phyloP scores from a whole-genome alignment of 2,888 invertebrate genomes.

The Eledone cirrhosa region DNA sequence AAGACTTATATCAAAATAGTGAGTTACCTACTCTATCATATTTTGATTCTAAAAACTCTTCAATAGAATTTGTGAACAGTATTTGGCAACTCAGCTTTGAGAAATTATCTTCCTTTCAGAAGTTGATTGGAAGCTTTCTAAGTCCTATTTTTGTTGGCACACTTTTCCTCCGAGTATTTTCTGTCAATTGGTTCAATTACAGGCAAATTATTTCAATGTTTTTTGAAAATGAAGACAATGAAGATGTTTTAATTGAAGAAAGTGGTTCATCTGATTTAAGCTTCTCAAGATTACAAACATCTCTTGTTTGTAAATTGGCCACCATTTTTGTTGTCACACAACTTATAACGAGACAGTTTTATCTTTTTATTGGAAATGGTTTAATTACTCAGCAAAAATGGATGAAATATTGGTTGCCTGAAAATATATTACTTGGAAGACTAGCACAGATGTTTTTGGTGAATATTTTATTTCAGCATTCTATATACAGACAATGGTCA shows the following conservation, averaged over 20 bases:
- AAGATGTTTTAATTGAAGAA: background rate
- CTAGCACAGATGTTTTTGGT: background rate
- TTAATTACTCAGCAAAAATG: background rate
- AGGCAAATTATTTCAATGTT: background rate
- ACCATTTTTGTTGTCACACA: slow-evolving; percentile 9
- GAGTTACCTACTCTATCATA: background rate
- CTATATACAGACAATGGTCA: slow-evolving; percentile 13
- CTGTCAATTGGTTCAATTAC: background rate
- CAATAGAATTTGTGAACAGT: background rate
- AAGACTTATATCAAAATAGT: background rate
- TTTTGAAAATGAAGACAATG: background rate
- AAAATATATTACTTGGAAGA: background rate
- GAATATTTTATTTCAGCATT: background rate
- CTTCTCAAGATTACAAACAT: background rate
- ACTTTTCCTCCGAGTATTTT: background rate
- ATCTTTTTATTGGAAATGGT: background rate
- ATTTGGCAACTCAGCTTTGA: background rate
- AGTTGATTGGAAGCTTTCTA: background rate
- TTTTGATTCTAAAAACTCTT: background rate
- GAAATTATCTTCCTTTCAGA: background rate
- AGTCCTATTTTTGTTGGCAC: background rate
- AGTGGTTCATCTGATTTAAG: background rate
- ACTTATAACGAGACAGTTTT: background rate
- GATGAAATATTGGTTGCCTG: background rate
- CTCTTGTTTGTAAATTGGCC: background rate